These are phyloP conservation scores for Laspeyria flexula DNA, from an alignment of 2,888 invertebrate genomes.

Conservation along the genomic window DNA sequence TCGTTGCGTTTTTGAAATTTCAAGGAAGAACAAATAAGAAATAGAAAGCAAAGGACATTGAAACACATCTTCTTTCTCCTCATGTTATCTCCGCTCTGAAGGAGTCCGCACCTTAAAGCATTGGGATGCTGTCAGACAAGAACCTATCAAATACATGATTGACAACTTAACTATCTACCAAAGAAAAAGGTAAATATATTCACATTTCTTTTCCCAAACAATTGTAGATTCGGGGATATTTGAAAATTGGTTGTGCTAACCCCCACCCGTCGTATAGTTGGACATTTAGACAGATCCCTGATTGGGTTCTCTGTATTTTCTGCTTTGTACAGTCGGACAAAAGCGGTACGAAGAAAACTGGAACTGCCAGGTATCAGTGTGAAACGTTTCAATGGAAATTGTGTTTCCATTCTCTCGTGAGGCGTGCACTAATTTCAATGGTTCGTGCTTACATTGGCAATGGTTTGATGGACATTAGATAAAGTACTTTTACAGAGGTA, in stretches of 20 bases:
- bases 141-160: slow-evolving; percentile 1
- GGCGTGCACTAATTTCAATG: slow-evolving; percentile 53
- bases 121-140: neutral
- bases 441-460: slow-evolving; percentile 34
- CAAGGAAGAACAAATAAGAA: too few relatives aligned
- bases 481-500: neutral
- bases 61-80: too few relatives aligned
- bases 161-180: slow-evolving; percentile 6
- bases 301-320: slow-evolving; percentile 66
- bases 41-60: too few relatives aligned
- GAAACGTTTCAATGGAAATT: slow-evolving; percentile 63
- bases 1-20: too few relatives aligned
- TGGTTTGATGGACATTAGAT: slow-evolving; percentile 24
- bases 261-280: slow-evolving; percentile 42
- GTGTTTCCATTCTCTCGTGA: slow-evolving; percentile 59
- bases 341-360: slow-evolving; percentile 59
- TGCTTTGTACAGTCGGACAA: slow-evolving; percentile 60
- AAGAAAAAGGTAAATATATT: slow-evolving; percentile 17
- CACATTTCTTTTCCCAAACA: slow-evolving; percentile 23
- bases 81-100: too few relatives aligned
- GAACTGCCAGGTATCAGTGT: slow-evolving; percentile 49
- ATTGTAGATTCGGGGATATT: slow-evolving; percentile 34
- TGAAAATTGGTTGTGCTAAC: slow-evolving; percentile 44
- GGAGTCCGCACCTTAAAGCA: too few relatives aligned
- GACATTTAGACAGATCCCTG: slow-evolving; percentile 68